A percentile compares a stretch with the other conserved stretches of the same genome.
These are phyloP conservation scores for Drosophila bocki DNA, from an alignment of 1,140 invertebrate species.

Conservation along the genomic window DNA sequence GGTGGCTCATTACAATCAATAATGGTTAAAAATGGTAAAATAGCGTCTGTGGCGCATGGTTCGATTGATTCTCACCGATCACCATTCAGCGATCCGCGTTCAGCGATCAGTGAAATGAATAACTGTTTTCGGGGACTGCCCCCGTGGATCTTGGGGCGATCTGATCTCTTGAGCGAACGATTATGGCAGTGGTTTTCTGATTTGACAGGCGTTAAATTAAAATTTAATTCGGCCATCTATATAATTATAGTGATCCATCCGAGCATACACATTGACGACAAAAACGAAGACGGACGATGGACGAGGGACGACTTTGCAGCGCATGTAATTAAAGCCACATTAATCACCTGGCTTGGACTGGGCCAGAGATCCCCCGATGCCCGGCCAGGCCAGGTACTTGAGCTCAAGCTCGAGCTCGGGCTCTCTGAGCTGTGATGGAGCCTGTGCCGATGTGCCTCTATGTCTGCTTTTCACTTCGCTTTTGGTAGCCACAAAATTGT, in stretches of 20 bases:
- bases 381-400: slow-evolving; percentile 57
- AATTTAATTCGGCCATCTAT: slow-evolving; percentile 84
- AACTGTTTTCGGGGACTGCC: slow-evolving; percentile 51
- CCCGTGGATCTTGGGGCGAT: slow-evolving; percentile 19
- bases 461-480: slow-evolving; percentile 51
- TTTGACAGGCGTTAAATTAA: slow-evolving; percentile 84
- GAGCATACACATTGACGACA: slow-evolving; percentile 81
- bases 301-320: slow-evolving; percentile 58
- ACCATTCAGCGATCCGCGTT: slow-evolving; percentile 17
- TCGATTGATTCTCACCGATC: slow-evolving; percentile 72
- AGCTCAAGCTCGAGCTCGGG: slow-evolving; percentile 12
- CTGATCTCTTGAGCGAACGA: slow-evolving; percentile 69
- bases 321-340: slow-evolving; percentile 83
- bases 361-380: slow-evolving; percentile 7
- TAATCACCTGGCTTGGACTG: slow-evolving; percentile 62
- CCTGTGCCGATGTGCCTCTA: slow-evolving; percentile 23
- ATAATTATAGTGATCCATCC: slow-evolving; percentile 83
- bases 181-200: slow-evolving; percentile 82
- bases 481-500: slow-evolving; percentile 83
- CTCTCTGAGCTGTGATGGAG: slow-evolving; percentile 20
- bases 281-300: slow-evolving; percentile 48
- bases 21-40: slow-evolving; percentile 42
- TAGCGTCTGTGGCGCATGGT: slow-evolving; percentile 57
- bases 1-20: slow-evolving; percentile 83
- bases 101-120: slow-evolving; percentile 60